A percentile compares a stretch with the other conserved stretches of the same genome.
phyloP scores from a whole-genome alignment of 2,113 vertebrate genomes.

The Melanotaenia duboulayi region DNA sequence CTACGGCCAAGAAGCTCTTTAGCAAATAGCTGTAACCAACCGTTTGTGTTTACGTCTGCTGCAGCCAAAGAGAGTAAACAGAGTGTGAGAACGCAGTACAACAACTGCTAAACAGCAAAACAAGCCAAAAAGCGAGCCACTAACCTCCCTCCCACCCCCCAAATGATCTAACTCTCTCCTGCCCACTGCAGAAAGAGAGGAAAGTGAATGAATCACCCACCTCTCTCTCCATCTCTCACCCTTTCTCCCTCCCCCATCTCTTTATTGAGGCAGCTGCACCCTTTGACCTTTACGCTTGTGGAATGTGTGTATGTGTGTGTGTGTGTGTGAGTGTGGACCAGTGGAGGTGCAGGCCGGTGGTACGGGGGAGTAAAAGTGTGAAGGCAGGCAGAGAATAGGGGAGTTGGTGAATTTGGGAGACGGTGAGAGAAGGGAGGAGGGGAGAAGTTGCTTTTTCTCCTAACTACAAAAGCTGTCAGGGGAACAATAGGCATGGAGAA shows the following conservation, averaged over 20 bases:
- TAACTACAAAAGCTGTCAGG: slow-evolving; percentile 84
- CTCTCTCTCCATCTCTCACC: slow-evolving; percentile 46
- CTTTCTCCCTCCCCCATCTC: slow-evolving; percentile 54
- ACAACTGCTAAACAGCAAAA: slow-evolving; percentile 52
- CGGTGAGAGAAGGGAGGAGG: slow-evolving; percentile 26
- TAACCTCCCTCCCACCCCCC: neutral
- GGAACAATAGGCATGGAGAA: slow-evolving; percentile 82
- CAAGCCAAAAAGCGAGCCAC: slow-evolving; percentile 41
- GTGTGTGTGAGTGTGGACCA: slow-evolving; percentile 12
- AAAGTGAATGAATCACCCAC: slow-evolving; percentile 75
- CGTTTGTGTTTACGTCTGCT: slow-evolving; percentile 71
- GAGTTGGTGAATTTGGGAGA: slow-evolving; percentile 50
- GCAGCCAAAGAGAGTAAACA: slow-evolving; percentile 72
- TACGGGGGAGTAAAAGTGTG: slow-evolving; percentile 40
- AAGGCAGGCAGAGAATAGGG: slow-evolving; percentile 27
- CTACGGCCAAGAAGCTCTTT: slow-evolving; percentile 43
- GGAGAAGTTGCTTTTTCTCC: slow-evolving; percentile 75
- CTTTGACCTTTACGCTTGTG: slow-evolving; percentile 83
- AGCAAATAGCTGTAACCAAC: slow-evolving; percentile 63
- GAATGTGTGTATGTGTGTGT: slow-evolving; percentile 79
- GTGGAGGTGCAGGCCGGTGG: slow-evolving; percentile 33
- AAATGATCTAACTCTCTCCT: slow-evolving; percentile 47
- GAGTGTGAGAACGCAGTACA: slow-evolving; percentile 66
- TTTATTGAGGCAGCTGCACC: slow-evolving; percentile 85
- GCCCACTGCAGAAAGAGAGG: slow-evolving; percentile 61